A percentile compares a stretch with the other conserved stretches of the same genome.
Conservation (phyloP, 2,888 invertebrate species). For the Melieria crassipennis region DNA sequence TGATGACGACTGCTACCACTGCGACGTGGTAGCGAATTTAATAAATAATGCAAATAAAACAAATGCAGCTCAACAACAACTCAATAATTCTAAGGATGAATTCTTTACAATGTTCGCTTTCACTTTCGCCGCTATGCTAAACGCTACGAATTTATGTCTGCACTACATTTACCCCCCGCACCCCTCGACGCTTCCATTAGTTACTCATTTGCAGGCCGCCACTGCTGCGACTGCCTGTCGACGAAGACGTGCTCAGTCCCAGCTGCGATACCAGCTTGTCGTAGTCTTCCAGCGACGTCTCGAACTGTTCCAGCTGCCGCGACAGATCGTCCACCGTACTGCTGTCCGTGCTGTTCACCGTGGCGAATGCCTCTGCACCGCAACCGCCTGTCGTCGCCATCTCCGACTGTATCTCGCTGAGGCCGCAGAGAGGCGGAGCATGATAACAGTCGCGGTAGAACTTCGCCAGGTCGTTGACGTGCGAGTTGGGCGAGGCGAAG, state of each 20-base stretch:
- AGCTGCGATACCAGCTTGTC: conserved; percentile 65
- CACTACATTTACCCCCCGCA: conserved; percentile 2
- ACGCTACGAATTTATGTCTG: background rate
- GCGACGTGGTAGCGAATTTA: conserved; percentile 1
- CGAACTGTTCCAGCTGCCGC: conserved; percentile 65
- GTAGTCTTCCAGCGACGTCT: conserved; percentile 65
- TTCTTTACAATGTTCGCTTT: conserved; percentile 18
- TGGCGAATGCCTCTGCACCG: conserved; percentile 39
- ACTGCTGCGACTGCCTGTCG: conserved; percentile 60
- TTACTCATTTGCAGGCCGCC: conserved; percentile 61
- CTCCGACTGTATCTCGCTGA: conserved; percentile 52
- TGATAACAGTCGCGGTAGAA: conserved; percentile 66
- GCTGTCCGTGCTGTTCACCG: conserved; percentile 39
- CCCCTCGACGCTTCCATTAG: conserved; percentile 36
- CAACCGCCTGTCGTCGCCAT: conserved; percentile 42
- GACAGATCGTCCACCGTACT: conserved; percentile 61
- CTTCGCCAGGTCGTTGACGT: conserved; percentile 65
- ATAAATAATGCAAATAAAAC: conserved; percentile 24
- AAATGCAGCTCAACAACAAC: conserved; percentile 15
- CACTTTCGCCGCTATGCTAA: conserved; percentile 8
- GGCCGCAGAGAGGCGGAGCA: conserved; percentile 61
- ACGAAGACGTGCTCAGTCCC: conserved; percentile 56
- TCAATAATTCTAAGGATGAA: conserved; percentile 14
- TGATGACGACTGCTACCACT: background rate
- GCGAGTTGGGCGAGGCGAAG: conserved; percentile 65